Base-by-base conservation (phyloP, 2,888 invertebrate species). In the Keiferia lycopersicella region DNA sequence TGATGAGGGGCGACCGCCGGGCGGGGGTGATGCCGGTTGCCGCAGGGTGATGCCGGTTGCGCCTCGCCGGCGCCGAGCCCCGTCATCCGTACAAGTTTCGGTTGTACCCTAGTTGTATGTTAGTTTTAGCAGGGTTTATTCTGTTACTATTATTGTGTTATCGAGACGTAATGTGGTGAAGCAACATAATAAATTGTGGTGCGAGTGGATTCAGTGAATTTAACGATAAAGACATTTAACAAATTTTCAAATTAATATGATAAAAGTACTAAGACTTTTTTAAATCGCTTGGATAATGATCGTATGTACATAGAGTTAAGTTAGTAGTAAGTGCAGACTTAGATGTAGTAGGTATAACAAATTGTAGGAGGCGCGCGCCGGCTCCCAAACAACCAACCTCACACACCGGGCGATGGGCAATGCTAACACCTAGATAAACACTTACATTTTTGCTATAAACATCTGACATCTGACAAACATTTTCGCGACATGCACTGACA, bases 311-410 rank as follows among this genome's bases (percentile, higher is more conserved):
- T 90, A 90, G 86, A 72, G 81, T 79, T 90, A 90, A 91, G 90
- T 80, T 74, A 78, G 77, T 83, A 87, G 87, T 87, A 88, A 88
- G 88, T 76, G 86, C 88, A 84, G 84, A 84, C 79, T 81, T 90
- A 90, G 90, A 86, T 88, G 90, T 91, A 91, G 89, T 90, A 91
- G 91, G 90, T 87, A 88, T 89, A 91, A 91, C 91, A 88, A 91
- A 91, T 90, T 91, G 88, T 86, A 83, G 56, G 39, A 18, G 18
- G 64, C 34, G 45, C 30, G 45, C 61, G 62, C 62, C 64, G 56
- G n/a, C 56, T 26, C 22, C 53, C 26, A 20, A 53, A 22, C 22
- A 26, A 53, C 53, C 48, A 50, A 18, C 48, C 16, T 18, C 48
- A 16, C 16, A 50, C 18, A 16, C 18, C 48, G 20, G 20, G 18